Conservation (phyloP, 2,113 vertebrate species). For the Pelecanus crispus region DNA sequence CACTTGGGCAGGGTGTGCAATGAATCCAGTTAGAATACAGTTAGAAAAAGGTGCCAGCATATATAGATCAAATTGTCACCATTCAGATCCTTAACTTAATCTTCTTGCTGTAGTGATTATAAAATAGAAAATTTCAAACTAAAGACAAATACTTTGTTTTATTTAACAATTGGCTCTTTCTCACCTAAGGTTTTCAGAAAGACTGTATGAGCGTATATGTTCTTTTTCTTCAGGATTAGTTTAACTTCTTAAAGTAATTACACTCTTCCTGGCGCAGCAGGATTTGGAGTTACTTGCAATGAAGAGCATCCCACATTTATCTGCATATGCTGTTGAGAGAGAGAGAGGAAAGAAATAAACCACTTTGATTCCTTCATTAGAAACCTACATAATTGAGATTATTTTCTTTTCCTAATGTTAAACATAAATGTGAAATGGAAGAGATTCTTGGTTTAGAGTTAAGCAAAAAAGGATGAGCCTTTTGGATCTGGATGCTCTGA, state of each 20-base stretch:
- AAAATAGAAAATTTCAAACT: constrained; percentile 9
- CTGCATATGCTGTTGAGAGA: not conserved
- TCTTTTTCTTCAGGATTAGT: not conserved
- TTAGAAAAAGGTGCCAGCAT: constrained; percentile 43
- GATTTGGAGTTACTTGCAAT: not conserved
- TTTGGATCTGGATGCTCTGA: not conserved
- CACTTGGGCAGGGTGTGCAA: not conserved
- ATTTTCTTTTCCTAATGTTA: not conserved
- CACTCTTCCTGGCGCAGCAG: not conserved
- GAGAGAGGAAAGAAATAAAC: not conserved
- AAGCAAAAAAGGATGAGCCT: not conserved
- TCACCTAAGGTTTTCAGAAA: not conserved
- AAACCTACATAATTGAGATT: not conserved
- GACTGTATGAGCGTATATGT: not conserved
- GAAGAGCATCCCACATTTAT: not conserved
- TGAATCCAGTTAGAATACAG: not conserved
- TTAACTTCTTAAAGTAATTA: not conserved
- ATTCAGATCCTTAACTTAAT: not conserved
- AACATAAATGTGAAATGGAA: not conserved
- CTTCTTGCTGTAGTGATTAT: constrained; percentile 16
- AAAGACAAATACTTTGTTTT: not conserved
- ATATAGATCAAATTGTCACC: constrained; percentile 42
- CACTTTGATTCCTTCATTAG: not conserved
- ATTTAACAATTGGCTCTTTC: not conserved
- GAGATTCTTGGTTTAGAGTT: not conserved